Percentiles rank a stretch among this genome's conserved stretches.
Conservation (phyloP, 2,888 invertebrate genomes). For the Galerucella pusilla region DNA sequence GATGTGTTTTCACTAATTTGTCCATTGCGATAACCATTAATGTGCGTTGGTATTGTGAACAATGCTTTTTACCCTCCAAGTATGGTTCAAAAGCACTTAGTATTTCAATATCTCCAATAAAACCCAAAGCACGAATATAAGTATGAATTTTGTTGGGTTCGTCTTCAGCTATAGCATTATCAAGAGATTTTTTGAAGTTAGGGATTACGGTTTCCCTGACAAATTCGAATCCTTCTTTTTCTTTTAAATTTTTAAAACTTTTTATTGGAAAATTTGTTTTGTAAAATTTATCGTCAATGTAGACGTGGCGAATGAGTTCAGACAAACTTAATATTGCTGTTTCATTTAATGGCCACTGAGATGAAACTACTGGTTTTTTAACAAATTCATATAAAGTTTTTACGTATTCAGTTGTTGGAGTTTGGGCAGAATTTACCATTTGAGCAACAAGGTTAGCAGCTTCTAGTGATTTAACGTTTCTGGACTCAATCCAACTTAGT, state of each 20-base stretch:
- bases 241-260: slow-evolving; percentile 72
- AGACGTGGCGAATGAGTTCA: slow-evolving; percentile 71
- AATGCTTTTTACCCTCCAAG: slow-evolving; percentile 71
- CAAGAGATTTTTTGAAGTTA: slow-evolving; percentile 68
- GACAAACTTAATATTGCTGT: slow-evolving; percentile 71
- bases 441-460: slow-evolving; percentile 71
- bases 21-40: slow-evolving; percentile 72
- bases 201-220: slow-evolving; percentile 72
- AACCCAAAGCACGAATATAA: slow-evolving; percentile 74
- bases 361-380: slow-evolving; percentile 67
- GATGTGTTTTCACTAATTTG: slow-evolving; percentile 67
- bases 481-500: slow-evolving; percentile 70
- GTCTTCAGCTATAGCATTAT: slow-evolving; percentile 67
- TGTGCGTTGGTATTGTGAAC: slow-evolving; percentile 72
- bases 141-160: slow-evolving; percentile 71
- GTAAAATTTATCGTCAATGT: slow-evolving; percentile 70
- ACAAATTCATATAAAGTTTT: slow-evolving; percentile 70
- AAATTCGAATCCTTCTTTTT: slow-evolving; percentile 66
- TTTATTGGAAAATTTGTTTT: slow-evolving; percentile 74
- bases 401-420: slow-evolving; percentile 74
- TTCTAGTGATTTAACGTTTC: slow-evolving; percentile 67
- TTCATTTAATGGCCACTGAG: slow-evolving; percentile 68
- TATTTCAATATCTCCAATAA: slow-evolving; percentile 72
- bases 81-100: slow-evolving; percentile 74
- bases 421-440: slow-evolving; percentile 69